Evolutionary conservation across 2,888 invertebrate genomes (phyloP), one percentile per base, ranked within the genome.

Genomic region (Drosophila algonquin): DNA sequence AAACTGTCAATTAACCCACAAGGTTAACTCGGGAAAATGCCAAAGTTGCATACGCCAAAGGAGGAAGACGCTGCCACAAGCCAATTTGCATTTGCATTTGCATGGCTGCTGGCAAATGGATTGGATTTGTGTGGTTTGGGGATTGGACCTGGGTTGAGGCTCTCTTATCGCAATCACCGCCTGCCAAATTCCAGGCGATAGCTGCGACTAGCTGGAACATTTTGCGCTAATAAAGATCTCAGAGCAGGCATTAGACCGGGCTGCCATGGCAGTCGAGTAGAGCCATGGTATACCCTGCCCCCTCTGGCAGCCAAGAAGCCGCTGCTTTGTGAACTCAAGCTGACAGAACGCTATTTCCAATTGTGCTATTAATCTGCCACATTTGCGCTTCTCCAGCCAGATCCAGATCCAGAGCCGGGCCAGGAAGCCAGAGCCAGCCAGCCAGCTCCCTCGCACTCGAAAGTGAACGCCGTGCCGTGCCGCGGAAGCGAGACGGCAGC

Each of bases 291-390:
- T 73, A 60, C 72, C 75, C 21, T 8, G 32, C 35, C 35, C 44
- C 53, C 10, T 30, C n/a, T 45, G 16, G 45, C 51, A 52, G 14
- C 48, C 56, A 12, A 12, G 53, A 54, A 35, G 63, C 67, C 53
- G 51, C 54, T 62, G 79, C 76, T 75, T 77, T 80, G 80, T 82
- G 81, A 69, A 73, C 82, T 82, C 73, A 79, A 85, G 77, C 83
- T 87, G 83, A 81, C 90, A 89, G 81, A 87, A 87, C 77, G 89
- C 85, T 87, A 77, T 89, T 84, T 81, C 89, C 89, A 88, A 89
- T 90, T 85, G 88, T 80, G 86, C 91, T 91, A 90, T 90, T 91
- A 90, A 91, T 90, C 90, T 91, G 89, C 87, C 90, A 90, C 91
- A 90, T 90, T 91, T 91, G 88, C 90, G 89, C 90, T 86, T 89